phyloP scores from a whole-genome alignment of 2,113 vertebrate species.

The Dicerorhinus sumatrensis region DNA sequence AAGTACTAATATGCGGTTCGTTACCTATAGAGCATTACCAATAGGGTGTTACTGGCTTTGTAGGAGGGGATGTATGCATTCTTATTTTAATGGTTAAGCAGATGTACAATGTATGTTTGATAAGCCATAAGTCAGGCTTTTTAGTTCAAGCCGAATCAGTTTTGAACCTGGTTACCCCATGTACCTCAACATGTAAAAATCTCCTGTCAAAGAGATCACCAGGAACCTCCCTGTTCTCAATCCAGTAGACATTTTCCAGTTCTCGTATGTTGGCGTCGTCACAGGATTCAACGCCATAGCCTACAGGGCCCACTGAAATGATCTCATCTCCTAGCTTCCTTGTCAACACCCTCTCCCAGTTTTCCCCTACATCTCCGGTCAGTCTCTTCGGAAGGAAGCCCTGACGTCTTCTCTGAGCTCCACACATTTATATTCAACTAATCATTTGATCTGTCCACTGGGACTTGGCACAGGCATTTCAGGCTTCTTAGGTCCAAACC shows the following conservation, averaged over 20 bases:
- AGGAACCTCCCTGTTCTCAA: no score
- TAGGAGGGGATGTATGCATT: no score
- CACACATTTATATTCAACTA: no score
- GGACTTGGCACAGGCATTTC: background rate
- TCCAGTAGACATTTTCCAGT: background rate
- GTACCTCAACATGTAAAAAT: no score
- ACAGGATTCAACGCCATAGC: rapidly evolving
- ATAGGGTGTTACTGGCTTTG: no score
- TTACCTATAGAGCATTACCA: no score
- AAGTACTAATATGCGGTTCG: no score
- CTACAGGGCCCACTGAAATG: rapidly evolving
- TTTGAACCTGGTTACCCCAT: no score
- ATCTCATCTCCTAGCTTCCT: background rate
- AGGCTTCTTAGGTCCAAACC: background rate
- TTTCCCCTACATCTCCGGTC: background rate
- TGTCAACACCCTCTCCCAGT: background rate
- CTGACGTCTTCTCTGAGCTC: background rate
- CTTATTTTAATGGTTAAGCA: no score
- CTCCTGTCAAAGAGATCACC: background rate
- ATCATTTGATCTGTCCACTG: background rate
- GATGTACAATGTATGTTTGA: no score
- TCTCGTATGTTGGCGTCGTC: background rate
- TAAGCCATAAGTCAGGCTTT: no score
- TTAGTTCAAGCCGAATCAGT: no score
- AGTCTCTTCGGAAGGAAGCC: background rate